phyloP scores from a whole-genome alignment of 2,888 invertebrate species.

The Panorpa germanica region DNA sequence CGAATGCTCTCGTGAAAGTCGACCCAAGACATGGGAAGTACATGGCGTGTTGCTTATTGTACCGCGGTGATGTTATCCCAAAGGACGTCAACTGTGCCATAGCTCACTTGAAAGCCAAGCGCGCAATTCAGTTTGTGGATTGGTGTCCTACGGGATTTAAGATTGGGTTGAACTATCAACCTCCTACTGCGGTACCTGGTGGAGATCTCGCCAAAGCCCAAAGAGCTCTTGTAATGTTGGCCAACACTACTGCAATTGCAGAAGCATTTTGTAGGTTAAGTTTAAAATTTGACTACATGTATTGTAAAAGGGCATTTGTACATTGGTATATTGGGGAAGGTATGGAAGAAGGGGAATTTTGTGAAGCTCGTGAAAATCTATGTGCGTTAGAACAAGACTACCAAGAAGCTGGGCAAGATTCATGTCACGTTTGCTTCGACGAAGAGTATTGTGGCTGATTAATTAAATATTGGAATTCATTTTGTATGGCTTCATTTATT shows the following conservation, averaged over 20 bases:
- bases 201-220: slow-evolving; percentile 61
- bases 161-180: slow-evolving; percentile 64
- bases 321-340: slow-evolving; percentile 71
- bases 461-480: background rate
- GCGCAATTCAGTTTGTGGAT: slow-evolving; percentile 62
- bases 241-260: slow-evolving; percentile 69
- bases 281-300: slow-evolving; percentile 67
- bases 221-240: slow-evolving; percentile 70
- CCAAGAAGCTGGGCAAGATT: slow-evolving; percentile 30
- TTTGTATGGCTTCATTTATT: no score
- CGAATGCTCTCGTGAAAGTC: slow-evolving; percentile 71
- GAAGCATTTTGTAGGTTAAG: slow-evolving; percentile 63
- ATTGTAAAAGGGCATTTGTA: slow-evolving; percentile 66
- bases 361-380: slow-evolving; percentile 39
- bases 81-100: slow-evolving; percentile 65
- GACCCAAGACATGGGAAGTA: slow-evolving; percentile 60
- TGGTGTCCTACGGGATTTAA: slow-evolving; percentile 85
- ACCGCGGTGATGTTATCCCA: slow-evolving; percentile 66
- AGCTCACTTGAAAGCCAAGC: slow-evolving; percentile 46
- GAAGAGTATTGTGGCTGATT: slow-evolving; percentile 10
- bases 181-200: slow-evolving; percentile 48
- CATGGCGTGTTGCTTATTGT: slow-evolving; percentile 63
- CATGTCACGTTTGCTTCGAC: slow-evolving; percentile 16
- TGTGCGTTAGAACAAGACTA: slow-evolving; percentile 45
- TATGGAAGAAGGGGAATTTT: slow-evolving; percentile 46